Evolutionary conservation across 2,113 vertebrate species (phyloP), one percentile per base, ranked within the genome.

Genomic region (Dipodomys merriami): DNA sequence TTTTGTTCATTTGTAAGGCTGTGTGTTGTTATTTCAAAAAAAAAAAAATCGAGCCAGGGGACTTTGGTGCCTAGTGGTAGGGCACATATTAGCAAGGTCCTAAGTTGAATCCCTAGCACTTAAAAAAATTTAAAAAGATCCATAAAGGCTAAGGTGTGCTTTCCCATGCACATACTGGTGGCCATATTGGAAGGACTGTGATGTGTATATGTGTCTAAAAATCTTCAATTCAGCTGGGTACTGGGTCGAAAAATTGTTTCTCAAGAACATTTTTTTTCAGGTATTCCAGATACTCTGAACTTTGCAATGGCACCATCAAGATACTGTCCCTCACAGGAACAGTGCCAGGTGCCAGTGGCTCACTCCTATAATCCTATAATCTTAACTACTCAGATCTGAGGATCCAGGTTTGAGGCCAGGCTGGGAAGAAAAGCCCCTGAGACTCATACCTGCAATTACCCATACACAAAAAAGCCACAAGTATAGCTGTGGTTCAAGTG

Each of bases 201-300:
- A 49, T 79, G 2, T 27, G 15, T 53, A 23, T 57, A 2, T 35
- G 20, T 93, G 88, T 20, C 49, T 67, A 57, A 57, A 6, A 30
- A 12, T 91, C 46, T 91, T 83, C 22, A 74, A 60, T 39, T 33
- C 62, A 39, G 49, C 49, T 49, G 49, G 49, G 49, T 12, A 49
- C 49, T 49, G 49, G 49, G 49, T 35, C 93, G 77, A 93, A 94
- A 62, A 81, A 73, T 91, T 91, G 57, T 78, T 90, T 83, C 53
- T 78, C 72, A 92, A 86, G 30, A 77, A 92, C 49, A 49, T 11
- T 49, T 49, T 12, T 49, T 49, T 49, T 12, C 49, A 49, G 49
- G 10, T 12, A 49, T 49, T 49, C 49, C 12, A 12, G 49, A 12
- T 12, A 12, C 49, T 49, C 49, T 49, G 49, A 49, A 49, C 49